Percentiles rank a stretch among this genome's conserved stretches.
Conservation (phyloP, 2,888 invertebrate species). For the Phortica magna region DNA sequence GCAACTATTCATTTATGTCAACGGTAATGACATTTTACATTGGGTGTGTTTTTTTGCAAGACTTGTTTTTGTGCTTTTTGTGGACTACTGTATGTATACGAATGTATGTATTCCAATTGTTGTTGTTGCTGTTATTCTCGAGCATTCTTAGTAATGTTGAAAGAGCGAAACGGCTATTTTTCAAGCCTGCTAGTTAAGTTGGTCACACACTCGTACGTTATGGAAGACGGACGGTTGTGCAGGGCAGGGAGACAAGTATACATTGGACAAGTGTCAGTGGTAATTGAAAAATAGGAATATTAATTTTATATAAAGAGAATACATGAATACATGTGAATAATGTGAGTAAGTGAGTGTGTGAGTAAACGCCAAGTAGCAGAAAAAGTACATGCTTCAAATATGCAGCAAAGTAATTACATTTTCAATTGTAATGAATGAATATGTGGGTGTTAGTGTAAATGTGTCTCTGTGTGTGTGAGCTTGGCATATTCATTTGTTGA, state of each 20-base stretch:
- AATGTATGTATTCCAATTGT: not conserved
- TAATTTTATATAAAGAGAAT: conserved; percentile 57
- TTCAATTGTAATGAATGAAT: conserved; percentile 19
- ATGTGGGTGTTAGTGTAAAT: not conserved
- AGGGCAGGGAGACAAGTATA: conserved; percentile 8
- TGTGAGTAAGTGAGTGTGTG: not conserved
- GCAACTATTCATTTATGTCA: conserved; percentile 77
- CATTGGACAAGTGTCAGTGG: conserved; percentile 71
- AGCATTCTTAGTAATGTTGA: conserved; percentile 8
- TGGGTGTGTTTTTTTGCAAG: conserved; percentile 61
- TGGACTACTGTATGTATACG: no score
- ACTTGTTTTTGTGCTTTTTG: not conserved
- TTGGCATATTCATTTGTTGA: no score
- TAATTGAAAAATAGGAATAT: conserved; percentile 73
- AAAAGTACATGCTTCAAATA: conserved; percentile 52
- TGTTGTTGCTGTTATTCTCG: not conserved
- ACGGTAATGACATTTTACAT: conserved; percentile 75
- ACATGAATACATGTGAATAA: not conserved
- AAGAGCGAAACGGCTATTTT: conserved; percentile 2
- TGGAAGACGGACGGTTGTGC: conserved; percentile 52
- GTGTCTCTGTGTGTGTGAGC: not conserved
- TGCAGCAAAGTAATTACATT: conserved; percentile 67
- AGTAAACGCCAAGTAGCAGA: conserved; percentile 49
- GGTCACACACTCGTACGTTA: conserved; percentile 39
- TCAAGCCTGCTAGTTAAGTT: conserved; percentile 16